Evolutionary conservation across 2,113 vertebrate species (phyloP).

Genomic region (Scalopus aquaticus): DNA sequence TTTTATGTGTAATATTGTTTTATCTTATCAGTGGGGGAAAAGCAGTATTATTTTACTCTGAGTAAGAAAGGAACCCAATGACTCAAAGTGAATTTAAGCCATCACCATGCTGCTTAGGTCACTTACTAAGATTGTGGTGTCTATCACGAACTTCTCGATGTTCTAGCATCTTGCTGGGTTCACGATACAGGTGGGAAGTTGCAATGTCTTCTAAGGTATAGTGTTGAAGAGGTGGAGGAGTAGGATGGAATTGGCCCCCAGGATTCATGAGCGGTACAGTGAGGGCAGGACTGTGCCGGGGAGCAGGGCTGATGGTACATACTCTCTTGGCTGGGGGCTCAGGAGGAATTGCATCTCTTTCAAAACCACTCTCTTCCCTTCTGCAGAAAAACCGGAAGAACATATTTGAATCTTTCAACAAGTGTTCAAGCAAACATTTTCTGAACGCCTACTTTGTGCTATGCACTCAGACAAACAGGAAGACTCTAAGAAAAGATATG

Average conservation of each 20-base stretch:
- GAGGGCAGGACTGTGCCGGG: conserved; percentile 96
- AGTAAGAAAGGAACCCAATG: background rate
- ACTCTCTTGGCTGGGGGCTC: conserved; percentile 96
- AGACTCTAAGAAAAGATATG: background rate
- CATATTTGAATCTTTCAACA: background rate
- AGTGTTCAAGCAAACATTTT: background rate
- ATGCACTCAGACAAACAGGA: background rate
- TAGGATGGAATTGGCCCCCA: conserved; percentile 93
- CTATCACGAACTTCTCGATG: conserved; percentile 94
- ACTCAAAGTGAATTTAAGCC: background rate
- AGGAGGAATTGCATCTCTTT: conserved; percentile 90
- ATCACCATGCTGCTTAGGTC: background rate
- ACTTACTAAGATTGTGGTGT: conserved; percentile 90
- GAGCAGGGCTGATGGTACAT: conserved; percentile 98
- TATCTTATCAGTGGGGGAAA: background rate
- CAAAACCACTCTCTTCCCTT: conserved; percentile 95
- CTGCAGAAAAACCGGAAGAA: conserved; percentile 60
- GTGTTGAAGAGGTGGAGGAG: conserved; percentile 96
- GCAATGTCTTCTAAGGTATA: conserved; percentile 97
- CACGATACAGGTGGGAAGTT: conserved; percentile 94
- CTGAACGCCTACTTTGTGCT: background rate
- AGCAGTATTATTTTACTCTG: conserved; percentile 8
- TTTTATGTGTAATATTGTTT: background rate
- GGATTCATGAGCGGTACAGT: conserved; percentile 90
- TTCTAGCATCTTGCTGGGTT: conserved; percentile 93